Evolutionary conservation across 2,113 vertebrate species (phyloP).

Genomic region (Barnardius zonarius): DNA sequence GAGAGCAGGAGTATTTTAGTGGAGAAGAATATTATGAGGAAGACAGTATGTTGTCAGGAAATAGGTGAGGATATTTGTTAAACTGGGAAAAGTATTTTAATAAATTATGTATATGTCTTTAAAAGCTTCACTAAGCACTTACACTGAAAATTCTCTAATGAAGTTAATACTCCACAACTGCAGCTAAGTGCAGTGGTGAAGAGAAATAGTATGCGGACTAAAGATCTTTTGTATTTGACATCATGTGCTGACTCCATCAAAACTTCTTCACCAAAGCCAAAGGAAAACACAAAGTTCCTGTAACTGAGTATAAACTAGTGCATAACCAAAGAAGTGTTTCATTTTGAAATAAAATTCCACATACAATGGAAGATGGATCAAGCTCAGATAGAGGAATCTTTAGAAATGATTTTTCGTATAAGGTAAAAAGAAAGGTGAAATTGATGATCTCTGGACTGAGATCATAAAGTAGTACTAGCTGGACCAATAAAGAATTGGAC

Average conservation of each 20-base stretch:
- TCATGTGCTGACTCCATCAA: neutral
- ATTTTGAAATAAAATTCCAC: neutral
- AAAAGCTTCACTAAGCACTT: neutral
- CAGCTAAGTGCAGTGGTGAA: neutral
- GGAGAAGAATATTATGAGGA: slow-evolving; percentile 94
- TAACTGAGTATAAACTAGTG: neutral
- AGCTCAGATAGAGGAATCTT: neutral
- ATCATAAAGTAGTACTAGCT: neutral
- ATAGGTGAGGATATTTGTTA: slow-evolving; percentile 74
- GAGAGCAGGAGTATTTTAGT: slow-evolving; percentile 89
- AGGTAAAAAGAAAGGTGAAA: neutral
- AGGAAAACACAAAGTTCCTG: neutral
- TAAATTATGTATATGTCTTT: neutral
- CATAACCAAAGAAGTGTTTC: neutral
- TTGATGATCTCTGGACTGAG: neutral
- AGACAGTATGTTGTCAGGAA: slow-evolving; percentile 85
- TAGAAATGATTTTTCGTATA: neutral
- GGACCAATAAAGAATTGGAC: neutral
- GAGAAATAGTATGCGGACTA: neutral
- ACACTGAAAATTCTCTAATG: neutral
- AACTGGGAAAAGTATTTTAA: neutral
- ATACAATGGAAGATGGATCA: neutral
- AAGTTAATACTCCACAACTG: neutral
- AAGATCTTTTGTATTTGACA: neutral
- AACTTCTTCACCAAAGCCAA: neutral